Evolutionary conservation across 2,797 vertebrate genomes (phyloP).

Genomic region (Halcyon leucocephala): DNA sequence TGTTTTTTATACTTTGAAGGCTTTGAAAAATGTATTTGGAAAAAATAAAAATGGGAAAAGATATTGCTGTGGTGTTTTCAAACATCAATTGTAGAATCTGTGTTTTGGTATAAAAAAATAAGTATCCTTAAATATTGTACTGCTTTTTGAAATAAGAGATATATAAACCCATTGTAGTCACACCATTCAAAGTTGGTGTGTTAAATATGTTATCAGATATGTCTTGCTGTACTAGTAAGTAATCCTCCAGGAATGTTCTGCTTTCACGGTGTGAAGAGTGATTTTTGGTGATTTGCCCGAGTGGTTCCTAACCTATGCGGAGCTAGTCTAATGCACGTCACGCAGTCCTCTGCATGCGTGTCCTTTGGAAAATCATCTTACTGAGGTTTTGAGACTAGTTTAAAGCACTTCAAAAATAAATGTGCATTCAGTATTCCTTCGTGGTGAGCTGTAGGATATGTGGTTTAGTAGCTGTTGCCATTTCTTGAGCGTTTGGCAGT

Average conservation of each 20-base stretch:
- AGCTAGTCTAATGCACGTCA: not conserved
- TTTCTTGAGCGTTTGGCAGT: not conserved
- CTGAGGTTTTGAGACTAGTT: not conserved
- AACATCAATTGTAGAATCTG: not conserved
- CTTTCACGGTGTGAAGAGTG: not conserved
- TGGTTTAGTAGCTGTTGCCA: not conserved
- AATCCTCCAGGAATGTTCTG: not conserved
- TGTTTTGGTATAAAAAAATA: not conserved
- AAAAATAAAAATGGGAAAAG: not conserved
- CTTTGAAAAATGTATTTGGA: not conserved
- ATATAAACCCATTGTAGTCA: not conserved
- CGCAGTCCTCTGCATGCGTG: not conserved
- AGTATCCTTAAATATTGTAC: not conserved
- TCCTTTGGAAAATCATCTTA: not conserved
- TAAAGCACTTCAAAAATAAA: not conserved
- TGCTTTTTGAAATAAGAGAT: not conserved
- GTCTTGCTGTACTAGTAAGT: not conserved
- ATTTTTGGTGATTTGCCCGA: not conserved
- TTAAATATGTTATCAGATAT: not conserved
- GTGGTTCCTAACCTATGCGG: not conserved
- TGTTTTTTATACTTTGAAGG: not conserved
- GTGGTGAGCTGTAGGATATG: fast-evolving
- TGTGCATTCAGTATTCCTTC: not conserved
- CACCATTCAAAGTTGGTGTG: not conserved
- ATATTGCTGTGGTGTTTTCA: not conserved